Conservation (phyloP, 2,797 vertebrate species). For the Smutsia gigantea region DNA sequence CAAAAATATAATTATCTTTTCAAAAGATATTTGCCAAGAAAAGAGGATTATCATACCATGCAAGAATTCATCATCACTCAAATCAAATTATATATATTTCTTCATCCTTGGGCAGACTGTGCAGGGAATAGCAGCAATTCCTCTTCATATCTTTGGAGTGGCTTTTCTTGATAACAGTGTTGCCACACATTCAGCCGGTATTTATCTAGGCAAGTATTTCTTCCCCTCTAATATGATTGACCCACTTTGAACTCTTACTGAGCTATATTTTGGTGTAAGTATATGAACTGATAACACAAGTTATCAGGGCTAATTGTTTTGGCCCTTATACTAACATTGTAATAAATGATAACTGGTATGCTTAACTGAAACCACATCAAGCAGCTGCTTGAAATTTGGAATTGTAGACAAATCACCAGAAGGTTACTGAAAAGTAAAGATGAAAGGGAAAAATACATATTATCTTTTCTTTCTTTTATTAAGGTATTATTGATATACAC, state of each 20-base stretch:
- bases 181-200: not conserved
- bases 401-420: not conserved
- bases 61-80: not conserved
- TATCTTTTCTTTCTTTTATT: no score
- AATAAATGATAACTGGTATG: not conserved
- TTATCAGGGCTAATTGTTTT: not conserved
- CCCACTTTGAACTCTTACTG: not conserved
- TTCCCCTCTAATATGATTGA: not conserved
- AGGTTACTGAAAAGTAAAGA: not conserved
- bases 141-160: constrained; percentile 12
- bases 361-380: not conserved
- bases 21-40: constrained; percentile 60
- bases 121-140: constrained; percentile 50
- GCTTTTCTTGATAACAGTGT: constrained; percentile 20
- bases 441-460: not conserved
- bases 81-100: not conserved
- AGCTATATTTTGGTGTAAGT: not conserved
- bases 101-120: not conserved
- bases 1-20: constrained; percentile 62
- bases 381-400: not conserved
- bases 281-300: not conserved
- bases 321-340: not conserved
- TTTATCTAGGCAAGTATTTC: constrained; percentile 71
- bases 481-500: no score
- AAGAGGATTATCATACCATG: accelerated